Evolutionary conservation across 2,888 invertebrate genomes (phyloP), one percentile per base, ranked within the genome.

Genomic region (Lasioglossum leucozonium): DNA sequence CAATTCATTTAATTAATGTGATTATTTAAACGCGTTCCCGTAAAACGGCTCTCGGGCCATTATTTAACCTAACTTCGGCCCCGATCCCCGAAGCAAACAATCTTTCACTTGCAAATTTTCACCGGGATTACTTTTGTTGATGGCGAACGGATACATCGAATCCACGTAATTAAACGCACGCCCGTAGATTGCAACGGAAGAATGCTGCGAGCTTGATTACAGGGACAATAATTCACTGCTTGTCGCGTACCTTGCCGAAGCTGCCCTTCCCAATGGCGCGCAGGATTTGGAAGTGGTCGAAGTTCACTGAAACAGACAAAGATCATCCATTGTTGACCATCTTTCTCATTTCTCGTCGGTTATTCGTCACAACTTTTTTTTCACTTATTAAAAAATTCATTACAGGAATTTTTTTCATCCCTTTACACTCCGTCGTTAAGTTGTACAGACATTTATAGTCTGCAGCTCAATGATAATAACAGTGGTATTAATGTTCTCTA

Each of bases 191-290:
- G 26, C 26, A 58, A 26, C 16, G 13, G 4, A 34, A 37, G 37
- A 37, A 67, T 22, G 67, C 37, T 8, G 37, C 16, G 13, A 26
- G 13, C 71, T 62, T 62, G 34, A 65, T 37, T 42, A 75, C 42
- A 55, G 16, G 34, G 10, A 22, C 18, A 10, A 37, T 67, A 37
- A 34, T 67, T 67, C 47, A 30, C 37, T 58, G 34, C 62, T 67
- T 30, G 6, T 8, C 75, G 69, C 96, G 95, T 95, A 98, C 98
- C 96, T 98, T 98, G 90, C 98, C 98, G 93, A 98, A 98, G 94
- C 98, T 98, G 82, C 98, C 98, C 95, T 98, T 97, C 73, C 98
- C 98, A 92, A 98, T 98, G 58, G 98, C 98, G 87, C 98, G 95
- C 78, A 98, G 95, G 89, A 98, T 97, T 96, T 97, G 97, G 95